These are phyloP conservation scores for Drosophila rhopaloa DNA, from an alignment of 1,140 invertebrate genomes.

Conservation along the genomic window DNA sequence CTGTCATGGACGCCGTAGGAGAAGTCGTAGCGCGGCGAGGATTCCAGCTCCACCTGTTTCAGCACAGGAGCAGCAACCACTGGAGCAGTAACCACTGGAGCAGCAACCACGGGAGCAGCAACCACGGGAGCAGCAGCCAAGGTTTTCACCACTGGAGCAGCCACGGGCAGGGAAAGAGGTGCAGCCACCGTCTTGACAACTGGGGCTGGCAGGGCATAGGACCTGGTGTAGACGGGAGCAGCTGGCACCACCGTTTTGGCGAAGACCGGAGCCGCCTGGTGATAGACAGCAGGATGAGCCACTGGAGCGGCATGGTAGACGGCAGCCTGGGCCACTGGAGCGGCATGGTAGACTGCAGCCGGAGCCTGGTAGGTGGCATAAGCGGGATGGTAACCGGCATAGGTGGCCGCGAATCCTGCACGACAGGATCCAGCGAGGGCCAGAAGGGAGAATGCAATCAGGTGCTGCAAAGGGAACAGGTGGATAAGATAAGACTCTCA, in stretches of 20 bases:
- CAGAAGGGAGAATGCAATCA: slow-evolving; percentile 56
- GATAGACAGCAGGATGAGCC: slow-evolving; percentile 50
- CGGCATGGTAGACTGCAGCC: slow-evolving; percentile 58
- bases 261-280: slow-evolving; percentile 52
- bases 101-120: slow-evolving; percentile 30
- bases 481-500: neutral
- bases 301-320: slow-evolving; percentile 64
- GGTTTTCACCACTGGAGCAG: slow-evolving; percentile 28
- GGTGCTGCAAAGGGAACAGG: slow-evolving; percentile 31
- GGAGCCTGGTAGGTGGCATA: slow-evolving; percentile 63
- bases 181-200: slow-evolving; percentile 51
- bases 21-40: slow-evolving; percentile 85
- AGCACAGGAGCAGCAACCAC: slow-evolving; percentile 41
- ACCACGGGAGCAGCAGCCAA: slow-evolving; percentile 27
- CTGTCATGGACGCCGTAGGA: slow-evolving; percentile 86
- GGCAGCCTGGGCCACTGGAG: slow-evolving; percentile 49
- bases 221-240: slow-evolving; percentile 59
- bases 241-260: slow-evolving; percentile 49
- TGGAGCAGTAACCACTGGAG: slow-evolving; percentile 21
- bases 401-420: slow-evolving; percentile 75
- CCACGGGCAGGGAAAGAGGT: slow-evolving; percentile 18
- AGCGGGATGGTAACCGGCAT: slow-evolving; percentile 65
- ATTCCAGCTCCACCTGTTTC: slow-evolving; percentile 70
- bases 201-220: slow-evolving; percentile 50
- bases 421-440: slow-evolving; percentile 53